phyloP scores from a whole-genome alignment of 2,888 invertebrate genomes.

The Perithous albicinctus region DNA sequence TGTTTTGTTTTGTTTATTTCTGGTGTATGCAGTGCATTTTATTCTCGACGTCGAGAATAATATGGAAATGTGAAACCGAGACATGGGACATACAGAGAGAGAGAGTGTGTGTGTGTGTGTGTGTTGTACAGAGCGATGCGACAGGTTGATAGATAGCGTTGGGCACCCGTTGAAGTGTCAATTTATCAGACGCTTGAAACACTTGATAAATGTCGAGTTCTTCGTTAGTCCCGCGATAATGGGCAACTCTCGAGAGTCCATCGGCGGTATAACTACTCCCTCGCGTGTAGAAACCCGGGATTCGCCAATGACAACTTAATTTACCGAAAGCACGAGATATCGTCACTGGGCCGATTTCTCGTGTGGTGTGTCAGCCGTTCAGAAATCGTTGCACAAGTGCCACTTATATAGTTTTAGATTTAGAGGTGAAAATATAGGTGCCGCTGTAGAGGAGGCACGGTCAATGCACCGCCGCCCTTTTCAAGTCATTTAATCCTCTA shows the following conservation, averaged over 20 bases:
- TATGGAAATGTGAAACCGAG: not conserved
- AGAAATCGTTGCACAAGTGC: not conserved
- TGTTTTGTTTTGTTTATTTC: not conserved
- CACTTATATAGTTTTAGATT: not conserved
- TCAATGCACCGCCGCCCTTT: conserved; percentile 17
- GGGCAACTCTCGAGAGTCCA: conserved; percentile 12
- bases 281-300: not conserved
- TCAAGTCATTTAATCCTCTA: conserved; percentile 34
- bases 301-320: conserved; percentile 37
- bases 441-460: not conserved
- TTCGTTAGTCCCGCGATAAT: conserved; percentile 37
- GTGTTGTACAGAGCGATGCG: not conserved
- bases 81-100: not conserved
- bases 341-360: conserved; percentile 24
- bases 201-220: conserved; percentile 43
- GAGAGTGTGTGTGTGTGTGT: not conserved
- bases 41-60: not conserved
- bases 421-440: not conserved
- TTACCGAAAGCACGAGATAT: conserved; percentile 54
- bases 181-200: conserved; percentile 30
- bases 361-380: conserved; percentile 15
- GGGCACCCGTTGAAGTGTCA: conserved; percentile 34
- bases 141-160: conserved; percentile 24
- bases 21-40: not conserved
- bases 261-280: not conserved